Evolutionary conservation across 2,888 invertebrate genomes (phyloP), one percentile per base, ranked within the genome.

Genomic region (Amiota communis): DNA sequence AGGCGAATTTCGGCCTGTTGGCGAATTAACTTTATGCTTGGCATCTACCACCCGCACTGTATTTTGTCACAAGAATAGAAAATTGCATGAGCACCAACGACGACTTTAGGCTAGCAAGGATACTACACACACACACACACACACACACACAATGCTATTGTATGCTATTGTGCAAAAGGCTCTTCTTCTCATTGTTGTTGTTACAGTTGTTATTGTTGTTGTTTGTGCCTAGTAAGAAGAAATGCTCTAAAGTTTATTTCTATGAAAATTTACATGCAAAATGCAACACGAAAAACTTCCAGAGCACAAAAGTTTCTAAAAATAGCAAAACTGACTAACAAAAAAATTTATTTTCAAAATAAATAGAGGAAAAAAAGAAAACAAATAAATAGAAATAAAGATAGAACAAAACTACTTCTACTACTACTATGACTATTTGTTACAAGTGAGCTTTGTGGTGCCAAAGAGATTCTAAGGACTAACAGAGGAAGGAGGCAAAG

Each of bases 221-320:
- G 8, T 36, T 59, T 20, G 17, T 20, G 59, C 59, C 59, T 20
- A 59, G 12, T 20, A 53, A n/a, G 15, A 53, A 13, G 10, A 53
- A 53, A 53, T 59, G 59, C 20, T 59, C 59, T 23, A 68, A 68
- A 68, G 23, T 68, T 68, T 51, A 51, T 46, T 23, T 46, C 63
- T 10, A 63, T 46, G 63, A 63, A 59, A 75, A 75, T 76, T 76
- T 73, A 36, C 78, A 81, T 81, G 78, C 81, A 77, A 81, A 79
- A 80, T 83, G 83, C 83, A 82, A 78, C 80, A 83, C 76, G 80
- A 81, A 79, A 63, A 76, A 72, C 36, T 68, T 72, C 15, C 49
- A 46, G 9, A 51, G 49, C n/a, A 49, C 9, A 61, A 70, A 70
- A 46, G 17, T 59, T 78, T 77, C 81, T 75, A 70, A 75, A 79